Percentiles rank a stretch among this genome's conserved stretches.
Evolutionary conservation across 92 coral and sea anemone species (phyloP).

Genomic region (Parazoanthus atlanticus): DNA sequence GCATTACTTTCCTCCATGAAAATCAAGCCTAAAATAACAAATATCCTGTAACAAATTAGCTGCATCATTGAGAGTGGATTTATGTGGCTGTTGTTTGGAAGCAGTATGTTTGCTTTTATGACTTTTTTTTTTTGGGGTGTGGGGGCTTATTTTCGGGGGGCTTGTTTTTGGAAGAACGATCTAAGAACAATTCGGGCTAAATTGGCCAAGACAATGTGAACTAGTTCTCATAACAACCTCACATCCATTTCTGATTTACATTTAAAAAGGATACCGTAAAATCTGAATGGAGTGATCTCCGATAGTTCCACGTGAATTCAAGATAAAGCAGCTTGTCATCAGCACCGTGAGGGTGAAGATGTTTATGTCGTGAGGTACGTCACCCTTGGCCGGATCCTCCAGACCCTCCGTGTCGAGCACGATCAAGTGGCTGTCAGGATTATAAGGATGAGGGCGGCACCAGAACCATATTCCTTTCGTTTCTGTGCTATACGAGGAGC

Average conservation of each 20-base stretch:
- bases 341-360: slow-evolving; percentile 17
- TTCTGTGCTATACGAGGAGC: background rate
- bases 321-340: slow-evolving; percentile 5
- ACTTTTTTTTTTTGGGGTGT: too few species aligned
- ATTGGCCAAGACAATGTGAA: too few species aligned
- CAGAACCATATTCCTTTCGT: slow-evolving; percentile 18
- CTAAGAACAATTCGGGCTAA: too few species aligned
- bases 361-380: background rate
- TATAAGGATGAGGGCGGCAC: slow-evolving; percentile 2
- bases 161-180: too few species aligned
- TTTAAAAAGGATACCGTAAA: background rate
- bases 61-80: too few species aligned
- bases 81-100: too few species aligned
- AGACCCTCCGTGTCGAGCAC: slow-evolving; percentile 2
- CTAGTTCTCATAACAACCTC: too few species aligned
- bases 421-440: background rate
- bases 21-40: too few species aligned
- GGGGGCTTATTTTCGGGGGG: too few species aligned
- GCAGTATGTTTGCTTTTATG: too few species aligned
- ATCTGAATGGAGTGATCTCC: slow-evolving; percentile 1
- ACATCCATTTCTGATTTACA: background rate
- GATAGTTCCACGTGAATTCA: slow-evolving; percentile 9
- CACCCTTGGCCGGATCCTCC: background rate
- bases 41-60: too few species aligned
- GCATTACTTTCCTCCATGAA: too few species aligned